These are phyloP conservation scores for Sparus aurata DNA, from an alignment of 2,797 vertebrate species.

Conservation along the genomic window DNA sequence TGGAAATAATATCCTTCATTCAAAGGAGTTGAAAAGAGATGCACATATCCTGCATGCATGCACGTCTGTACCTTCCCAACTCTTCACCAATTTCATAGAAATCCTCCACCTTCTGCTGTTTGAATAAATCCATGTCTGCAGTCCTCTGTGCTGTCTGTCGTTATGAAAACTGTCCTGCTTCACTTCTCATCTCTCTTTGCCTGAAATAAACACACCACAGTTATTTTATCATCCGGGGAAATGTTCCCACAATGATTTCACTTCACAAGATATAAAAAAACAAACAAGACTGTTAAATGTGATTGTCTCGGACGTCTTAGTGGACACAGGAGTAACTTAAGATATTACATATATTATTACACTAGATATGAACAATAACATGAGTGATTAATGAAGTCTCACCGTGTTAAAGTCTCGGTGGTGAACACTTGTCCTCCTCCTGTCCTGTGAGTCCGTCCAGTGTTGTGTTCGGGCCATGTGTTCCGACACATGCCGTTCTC, in stretches of 20 bases:
- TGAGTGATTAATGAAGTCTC: not conserved
- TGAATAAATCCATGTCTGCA: constrained; percentile 91
- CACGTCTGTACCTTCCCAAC: constrained; percentile 90
- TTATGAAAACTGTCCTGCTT: not conserved
- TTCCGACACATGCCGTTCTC: not conserved
- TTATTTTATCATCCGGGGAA: not conserved
- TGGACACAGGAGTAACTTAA: not conserved
- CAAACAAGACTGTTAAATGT: too few species aligned
- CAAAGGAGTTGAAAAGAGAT: not conserved
- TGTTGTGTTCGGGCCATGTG: not conserved
- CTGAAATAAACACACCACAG: not conserved
- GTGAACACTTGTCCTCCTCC: not conserved
- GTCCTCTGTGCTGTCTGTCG: constrained; percentile 67
- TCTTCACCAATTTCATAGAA: constrained; percentile 94
- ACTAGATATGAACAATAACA: not conserved
- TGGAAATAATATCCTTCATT: too few species aligned
- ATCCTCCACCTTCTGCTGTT: constrained; percentile 95
- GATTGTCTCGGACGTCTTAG: too few species aligned
- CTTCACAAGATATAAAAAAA: too few species aligned
- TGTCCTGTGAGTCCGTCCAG: not conserved
- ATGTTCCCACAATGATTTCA: not conserved
- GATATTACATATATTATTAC: too few species aligned
- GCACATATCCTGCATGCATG: not conserved
- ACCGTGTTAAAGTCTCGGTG: not conserved
- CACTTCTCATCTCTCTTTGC: not conserved